Evolutionary conservation across 2,797 vertebrate species (phyloP).

Genomic region (Lepus oiostolus): DNA sequence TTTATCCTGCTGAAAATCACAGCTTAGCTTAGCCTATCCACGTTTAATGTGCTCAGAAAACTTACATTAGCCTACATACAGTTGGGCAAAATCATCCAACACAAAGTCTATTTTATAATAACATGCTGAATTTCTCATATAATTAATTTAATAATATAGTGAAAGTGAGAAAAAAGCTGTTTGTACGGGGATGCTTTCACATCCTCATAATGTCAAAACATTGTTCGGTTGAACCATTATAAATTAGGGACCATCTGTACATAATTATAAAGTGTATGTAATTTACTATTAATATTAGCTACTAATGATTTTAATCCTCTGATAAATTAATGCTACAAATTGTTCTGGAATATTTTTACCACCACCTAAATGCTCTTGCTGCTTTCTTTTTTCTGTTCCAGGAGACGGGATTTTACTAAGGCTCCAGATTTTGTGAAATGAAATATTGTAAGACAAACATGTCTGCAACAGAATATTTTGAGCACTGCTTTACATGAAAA

Average conservation of each 20-base stretch:
- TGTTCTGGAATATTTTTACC: not conserved
- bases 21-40: no score
- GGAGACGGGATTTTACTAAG: not conserved
- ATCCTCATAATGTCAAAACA: no score
- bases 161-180: no score
- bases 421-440: not conserved
- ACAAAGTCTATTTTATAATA: no score
- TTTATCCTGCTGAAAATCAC: no score
- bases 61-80: no score
- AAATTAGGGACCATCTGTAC: not conserved
- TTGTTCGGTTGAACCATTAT: no score
- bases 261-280: not conserved
- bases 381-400: not conserved
- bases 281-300: not conserved
- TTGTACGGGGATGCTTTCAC: no score
- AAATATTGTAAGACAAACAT: not conserved
- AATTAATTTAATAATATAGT: no score
- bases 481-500: conserved; percentile 15
- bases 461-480: not conserved
- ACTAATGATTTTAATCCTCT: not conserved
- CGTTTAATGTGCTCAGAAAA: no score
- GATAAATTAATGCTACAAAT: not conserved
- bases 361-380: not conserved
- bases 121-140: no score
- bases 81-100: no score